These are phyloP conservation scores for Netelia fuscicornis DNA, from an alignment of 2,888 invertebrate genomes.

Conservation along the genomic window DNA sequence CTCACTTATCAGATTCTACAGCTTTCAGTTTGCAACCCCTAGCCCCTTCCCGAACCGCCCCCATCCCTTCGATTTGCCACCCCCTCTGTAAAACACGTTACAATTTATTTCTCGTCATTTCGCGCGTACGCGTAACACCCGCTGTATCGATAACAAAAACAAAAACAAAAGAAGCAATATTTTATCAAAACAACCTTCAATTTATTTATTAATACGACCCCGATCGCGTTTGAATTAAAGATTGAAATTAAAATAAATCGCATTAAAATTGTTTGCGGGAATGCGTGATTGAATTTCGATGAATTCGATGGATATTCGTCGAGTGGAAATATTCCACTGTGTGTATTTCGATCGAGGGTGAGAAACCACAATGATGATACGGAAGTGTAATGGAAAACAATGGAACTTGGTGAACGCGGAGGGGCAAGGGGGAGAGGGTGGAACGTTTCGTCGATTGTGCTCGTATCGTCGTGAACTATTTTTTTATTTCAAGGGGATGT, in stretches of 20 bases:
- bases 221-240: too few relatives aligned
- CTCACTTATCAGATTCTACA: constrained; percentile 25
- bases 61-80: neutral
- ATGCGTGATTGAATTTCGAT: too few relatives aligned
- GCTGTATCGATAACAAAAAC: too few relatives aligned
- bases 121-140: too few relatives aligned
- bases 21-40: constrained; percentile 4
- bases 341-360: too few relatives aligned
- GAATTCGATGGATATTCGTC: too few relatives aligned
- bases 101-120: neutral
- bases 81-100: neutral
- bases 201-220: too few relatives aligned
- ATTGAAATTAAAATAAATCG: too few relatives aligned
- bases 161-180: too few relatives aligned
- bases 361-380: constrained; percentile 14
- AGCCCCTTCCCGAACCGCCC: constrained; percentile 17
- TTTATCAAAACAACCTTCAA: too few relatives aligned
- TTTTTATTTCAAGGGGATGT: neutral
- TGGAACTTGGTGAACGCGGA: neutral
- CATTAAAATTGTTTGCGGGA: too few relatives aligned
- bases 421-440: neutral
- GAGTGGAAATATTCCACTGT: too few relatives aligned
- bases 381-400: constrained; percentile 14
- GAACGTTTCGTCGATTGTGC: neutral
- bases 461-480: neutral